phyloP scores from a whole-genome alignment of 2,797 vertebrate species.

The Sebastes miniatus region DNA sequence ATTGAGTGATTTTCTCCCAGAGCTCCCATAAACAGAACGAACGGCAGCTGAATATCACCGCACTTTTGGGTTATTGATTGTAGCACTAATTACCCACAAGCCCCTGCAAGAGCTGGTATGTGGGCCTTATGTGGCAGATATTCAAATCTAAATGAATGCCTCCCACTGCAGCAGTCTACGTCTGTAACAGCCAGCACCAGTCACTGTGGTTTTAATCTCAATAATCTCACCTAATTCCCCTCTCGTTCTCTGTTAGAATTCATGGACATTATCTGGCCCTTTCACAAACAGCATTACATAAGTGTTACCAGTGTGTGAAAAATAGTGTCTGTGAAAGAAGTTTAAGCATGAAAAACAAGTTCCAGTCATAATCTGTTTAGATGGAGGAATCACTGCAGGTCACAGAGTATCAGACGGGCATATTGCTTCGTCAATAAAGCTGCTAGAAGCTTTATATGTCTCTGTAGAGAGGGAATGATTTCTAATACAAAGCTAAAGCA shows the following conservation, averaged over 20 bases:
- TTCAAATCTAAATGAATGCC: conserved; percentile 66
- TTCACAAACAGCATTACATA: conserved; percentile 47
- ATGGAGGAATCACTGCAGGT: conserved; percentile 45
- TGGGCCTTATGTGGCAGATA: conserved; percentile 52
- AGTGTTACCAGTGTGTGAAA: conserved; percentile 35
- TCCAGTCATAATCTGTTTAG: conserved; percentile 47
- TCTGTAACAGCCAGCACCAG: conserved; percentile 45
- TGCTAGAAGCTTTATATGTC: conserved; percentile 23
- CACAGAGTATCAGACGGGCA: conserved; percentile 34
- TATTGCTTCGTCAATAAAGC: conserved; percentile 56
- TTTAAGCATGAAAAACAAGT: conserved; percentile 64
- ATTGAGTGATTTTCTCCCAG: conserved; percentile 22
- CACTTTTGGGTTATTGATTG: conserved; percentile 66
- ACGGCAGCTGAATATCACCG: conserved; percentile 49
- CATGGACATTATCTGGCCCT: conserved; percentile 47
- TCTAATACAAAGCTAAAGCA: conserved; percentile 26
- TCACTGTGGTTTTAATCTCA: conserved; percentile 61
- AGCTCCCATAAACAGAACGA: conserved; percentile 39
- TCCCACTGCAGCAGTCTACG: conserved; percentile 45
- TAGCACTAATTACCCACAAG: conserved; percentile 74
- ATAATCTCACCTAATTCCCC: conserved; percentile 65
- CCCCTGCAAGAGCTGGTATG: conserved; percentile 39
- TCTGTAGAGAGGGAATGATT: conserved; percentile 16
- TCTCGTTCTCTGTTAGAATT: conserved; percentile 49
- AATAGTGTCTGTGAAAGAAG: conserved; percentile 38